Evolutionary conservation across 2,888 invertebrate species (phyloP).

Genomic region (Eristalis pertinax): DNA sequence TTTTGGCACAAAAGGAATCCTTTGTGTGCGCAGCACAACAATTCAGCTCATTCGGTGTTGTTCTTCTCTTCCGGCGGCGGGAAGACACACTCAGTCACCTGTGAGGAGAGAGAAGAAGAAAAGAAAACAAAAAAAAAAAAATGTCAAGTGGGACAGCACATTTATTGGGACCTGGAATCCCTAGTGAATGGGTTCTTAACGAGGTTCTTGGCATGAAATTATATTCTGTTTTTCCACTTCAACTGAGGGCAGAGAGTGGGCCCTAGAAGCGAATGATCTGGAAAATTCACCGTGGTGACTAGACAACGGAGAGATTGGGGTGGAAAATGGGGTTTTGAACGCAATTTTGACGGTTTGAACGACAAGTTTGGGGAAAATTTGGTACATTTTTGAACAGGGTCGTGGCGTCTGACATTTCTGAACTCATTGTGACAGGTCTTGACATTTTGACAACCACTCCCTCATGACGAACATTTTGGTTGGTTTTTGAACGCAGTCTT

Average conservation of each 20-base stretch:
- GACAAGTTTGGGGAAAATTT: no score
- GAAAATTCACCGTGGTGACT: not conserved
- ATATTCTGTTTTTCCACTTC: not conserved
- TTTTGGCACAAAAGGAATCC: conserved; percentile 39
- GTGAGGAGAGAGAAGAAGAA: not conserved
- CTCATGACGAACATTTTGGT: no score
- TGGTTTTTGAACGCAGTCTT: no score
- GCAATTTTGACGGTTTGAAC: no score
- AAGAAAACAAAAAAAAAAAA: not conserved
- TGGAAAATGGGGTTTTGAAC: no score
- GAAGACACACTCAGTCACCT: not conserved
- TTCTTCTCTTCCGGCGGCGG: not conserved
- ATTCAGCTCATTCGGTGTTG: conserved; percentile 11
- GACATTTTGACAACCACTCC: no score
- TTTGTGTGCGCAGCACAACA: conserved; percentile 13
- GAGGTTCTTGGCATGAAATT: not conserved
- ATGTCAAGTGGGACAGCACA: not conserved
- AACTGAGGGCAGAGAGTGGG: not conserved
- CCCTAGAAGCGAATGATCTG: not conserved
- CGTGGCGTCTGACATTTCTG: no score
- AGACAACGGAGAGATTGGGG: no score
- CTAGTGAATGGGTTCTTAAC: not conserved
- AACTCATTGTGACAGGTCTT: no score
- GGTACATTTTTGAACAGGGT: no score
- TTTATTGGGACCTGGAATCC: not conserved